Percentiles rank a stretch among this genome's conserved stretches.
Conservation (phyloP, 53 echinoderm and acorn worm species). For the Antedon mediterranea region DNA sequence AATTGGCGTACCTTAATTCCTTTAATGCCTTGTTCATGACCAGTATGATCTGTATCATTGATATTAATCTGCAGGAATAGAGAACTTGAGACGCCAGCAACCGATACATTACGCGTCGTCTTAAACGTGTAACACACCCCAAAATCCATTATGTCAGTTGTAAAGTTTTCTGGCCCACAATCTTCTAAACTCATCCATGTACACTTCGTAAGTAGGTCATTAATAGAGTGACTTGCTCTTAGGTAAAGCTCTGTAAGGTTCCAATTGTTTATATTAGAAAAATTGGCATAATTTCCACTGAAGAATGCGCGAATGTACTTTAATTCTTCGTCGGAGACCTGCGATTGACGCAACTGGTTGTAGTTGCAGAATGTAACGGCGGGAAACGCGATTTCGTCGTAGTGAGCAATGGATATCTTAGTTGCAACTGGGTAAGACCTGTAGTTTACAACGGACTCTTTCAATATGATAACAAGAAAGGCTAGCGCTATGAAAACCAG, state of each 20-base stretch:
- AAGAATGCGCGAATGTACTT: no score
- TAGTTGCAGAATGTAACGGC: no score
- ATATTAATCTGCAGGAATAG: constrained; percentile 18
- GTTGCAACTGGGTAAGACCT: no score
- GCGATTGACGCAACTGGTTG: no score
- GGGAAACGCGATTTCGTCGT: no score
- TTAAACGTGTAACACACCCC: constrained; percentile 57
- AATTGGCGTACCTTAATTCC: constrained; percentile 37
- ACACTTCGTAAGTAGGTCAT: constrained; percentile 22
- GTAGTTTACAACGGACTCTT: no score
- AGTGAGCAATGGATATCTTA: no score
- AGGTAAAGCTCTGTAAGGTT: background rate
- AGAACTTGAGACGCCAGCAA: constrained; percentile 8
- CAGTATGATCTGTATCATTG: constrained; percentile 26
- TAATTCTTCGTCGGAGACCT: no score
- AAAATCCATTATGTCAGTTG: constrained; percentile 14
- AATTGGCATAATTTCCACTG: no score
- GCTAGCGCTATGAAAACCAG: no score
- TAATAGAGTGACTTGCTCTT: constrained; percentile 17
- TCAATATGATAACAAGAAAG: no score
- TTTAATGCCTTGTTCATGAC: constrained; percentile 13
- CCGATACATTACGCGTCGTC: background rate
- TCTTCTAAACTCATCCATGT: constrained; percentile 4
- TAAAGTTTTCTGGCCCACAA: constrained; percentile 30
- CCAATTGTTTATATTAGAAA: no score